Evolutionary conservation across 2,113 vertebrate genomes (phyloP).

Genomic region (Chionomys nivalis): DNA sequence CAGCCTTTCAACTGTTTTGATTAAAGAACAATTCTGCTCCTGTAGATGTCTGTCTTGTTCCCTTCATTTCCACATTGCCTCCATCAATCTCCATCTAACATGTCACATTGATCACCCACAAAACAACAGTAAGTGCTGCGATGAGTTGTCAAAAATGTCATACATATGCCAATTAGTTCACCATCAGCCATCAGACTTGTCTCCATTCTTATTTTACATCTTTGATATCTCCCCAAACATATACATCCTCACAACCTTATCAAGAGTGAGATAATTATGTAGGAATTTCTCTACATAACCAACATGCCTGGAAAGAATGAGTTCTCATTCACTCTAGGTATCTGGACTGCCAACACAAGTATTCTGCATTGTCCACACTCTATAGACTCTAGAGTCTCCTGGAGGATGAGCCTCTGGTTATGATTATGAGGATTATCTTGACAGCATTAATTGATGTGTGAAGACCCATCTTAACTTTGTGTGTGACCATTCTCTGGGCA

Average conservation of each 20-base stretch:
- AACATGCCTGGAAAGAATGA: not conserved
- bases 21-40: not conserved
- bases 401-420: too few relatives aligned
- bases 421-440: not conserved
- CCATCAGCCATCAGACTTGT: not conserved
- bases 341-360: not conserved
- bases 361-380: not conserved
- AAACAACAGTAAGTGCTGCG: not conserved
- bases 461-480: not conserved
- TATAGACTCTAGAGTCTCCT: not conserved
- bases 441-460: not conserved
- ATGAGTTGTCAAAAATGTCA: slow-evolving; percentile 7
- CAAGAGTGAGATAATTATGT: not conserved
- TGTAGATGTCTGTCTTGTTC: not conserved
- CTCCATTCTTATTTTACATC: not conserved
- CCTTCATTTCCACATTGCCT: not conserved
- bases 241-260: not conserved
- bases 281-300: not conserved
- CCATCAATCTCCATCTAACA: not conserved
- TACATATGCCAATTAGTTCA: slow-evolving; percentile 7
- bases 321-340: not conserved
- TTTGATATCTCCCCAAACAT: not conserved
- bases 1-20: not conserved
- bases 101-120: not conserved
- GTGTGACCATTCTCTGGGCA: not conserved